Evolutionary conservation across 2,113 vertebrate genomes (phyloP).

Genomic region (Hypocryptadius cinnamomeus): DNA sequence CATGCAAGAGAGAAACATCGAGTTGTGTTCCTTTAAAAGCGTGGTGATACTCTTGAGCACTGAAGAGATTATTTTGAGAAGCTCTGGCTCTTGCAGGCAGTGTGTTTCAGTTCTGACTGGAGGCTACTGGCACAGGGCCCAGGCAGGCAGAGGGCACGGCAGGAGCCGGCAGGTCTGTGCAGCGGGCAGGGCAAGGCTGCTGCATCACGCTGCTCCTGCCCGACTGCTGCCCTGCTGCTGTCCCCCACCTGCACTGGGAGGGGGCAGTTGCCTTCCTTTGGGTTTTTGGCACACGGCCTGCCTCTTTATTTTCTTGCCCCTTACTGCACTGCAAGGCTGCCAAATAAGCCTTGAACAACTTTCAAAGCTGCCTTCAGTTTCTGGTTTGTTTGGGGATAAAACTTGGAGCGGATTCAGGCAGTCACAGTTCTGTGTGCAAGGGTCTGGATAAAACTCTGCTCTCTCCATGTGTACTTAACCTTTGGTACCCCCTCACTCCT

Average conservation of each 20-base stretch:
- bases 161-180: background rate
- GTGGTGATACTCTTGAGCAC: fast-evolving
- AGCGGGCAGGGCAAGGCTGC: background rate
- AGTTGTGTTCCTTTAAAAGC: background rate
- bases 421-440: fast-evolving
- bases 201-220: background rate
- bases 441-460: background rate
- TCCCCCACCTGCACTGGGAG: background rate
- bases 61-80: background rate
- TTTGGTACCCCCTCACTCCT: background rate
- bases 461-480: too few species aligned
- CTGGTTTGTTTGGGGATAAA: background rate
- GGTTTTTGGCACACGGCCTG: background rate
- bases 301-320: background rate
- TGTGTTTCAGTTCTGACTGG: fast-evolving
- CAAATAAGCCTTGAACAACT: background rate
- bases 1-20: fast-evolving
- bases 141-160: background rate
- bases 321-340: background rate
- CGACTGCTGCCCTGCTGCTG: background rate
- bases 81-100: background rate
- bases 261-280: background rate
- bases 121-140: background rate
- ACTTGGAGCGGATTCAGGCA: background rate
- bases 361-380: background rate